A percentile compares a stretch with the other conserved stretches of the same genome.
These are phyloP conservation scores for Cervus canadensis DNA, from an alignment of 2,113 vertebrate species.

Conservation along the genomic window DNA sequence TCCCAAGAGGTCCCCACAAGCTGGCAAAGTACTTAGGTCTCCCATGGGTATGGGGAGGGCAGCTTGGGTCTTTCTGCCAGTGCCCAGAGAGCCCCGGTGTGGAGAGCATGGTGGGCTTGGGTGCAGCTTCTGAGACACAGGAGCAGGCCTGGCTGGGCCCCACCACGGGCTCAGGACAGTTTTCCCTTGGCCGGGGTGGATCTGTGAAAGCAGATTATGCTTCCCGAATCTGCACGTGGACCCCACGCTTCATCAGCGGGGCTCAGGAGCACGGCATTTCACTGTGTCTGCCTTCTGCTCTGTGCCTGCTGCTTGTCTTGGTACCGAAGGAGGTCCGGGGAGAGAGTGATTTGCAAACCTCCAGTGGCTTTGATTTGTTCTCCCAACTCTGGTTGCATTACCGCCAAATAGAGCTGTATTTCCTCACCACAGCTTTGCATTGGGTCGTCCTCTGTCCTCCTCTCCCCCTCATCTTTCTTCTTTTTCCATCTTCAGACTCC, in stretches of 20 bases:
- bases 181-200: background rate
- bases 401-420: background rate
- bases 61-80: background rate
- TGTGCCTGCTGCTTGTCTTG: background rate
- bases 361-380: accelerated
- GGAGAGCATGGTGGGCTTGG: background rate
- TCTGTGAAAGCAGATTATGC: background rate
- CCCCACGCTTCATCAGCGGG: background rate
- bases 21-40: background rate
- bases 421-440: background rate
- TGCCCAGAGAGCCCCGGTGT: background rate
- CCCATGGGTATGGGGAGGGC: background rate
- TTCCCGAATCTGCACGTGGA: accelerated
- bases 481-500: background rate
- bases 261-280: background rate
- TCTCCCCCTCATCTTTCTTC: background rate
- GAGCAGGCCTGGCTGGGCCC: background rate
- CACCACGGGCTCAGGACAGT: background rate
- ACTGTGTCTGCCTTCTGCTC: accelerated
- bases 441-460: background rate
- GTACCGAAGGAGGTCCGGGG: background rate
- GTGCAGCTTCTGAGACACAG: background rate
- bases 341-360: background rate
- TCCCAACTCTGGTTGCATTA: background rate
- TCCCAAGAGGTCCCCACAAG: background rate